Base-by-base conservation (phyloP, 2,113 vertebrate genomes). In the Cyanoramphus novaezelandiae region DNA sequence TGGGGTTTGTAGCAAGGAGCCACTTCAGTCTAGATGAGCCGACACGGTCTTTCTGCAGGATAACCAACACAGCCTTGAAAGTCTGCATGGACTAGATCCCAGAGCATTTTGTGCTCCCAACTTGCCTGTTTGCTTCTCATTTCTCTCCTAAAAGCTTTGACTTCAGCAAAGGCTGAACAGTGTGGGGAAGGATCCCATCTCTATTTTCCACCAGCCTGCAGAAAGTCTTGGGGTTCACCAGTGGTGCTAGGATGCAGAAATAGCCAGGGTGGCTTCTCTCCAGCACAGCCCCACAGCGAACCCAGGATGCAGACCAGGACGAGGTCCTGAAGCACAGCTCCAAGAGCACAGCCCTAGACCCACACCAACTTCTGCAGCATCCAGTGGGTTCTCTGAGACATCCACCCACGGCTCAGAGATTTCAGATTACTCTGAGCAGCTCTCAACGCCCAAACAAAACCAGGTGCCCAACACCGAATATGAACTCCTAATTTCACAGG, bases 251-350 rank as follows among this genome's bases (percentile, higher is more conserved):
- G 57, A 71, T 49, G 24, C 27, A 49, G n/a, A 47, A 90, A 19
- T 0, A 71, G 12, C n/a, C 33, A 11, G 13, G 24, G 17, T 21
- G 12, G 17, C 50, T 79, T 59, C n/a, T 31, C 55, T 44, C 13
- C 60, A 57, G n/a, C 27, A n/a, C 27, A 13, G 49, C 24, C 41
- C 24, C 46, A 57, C 1, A 1, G 17, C 69, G 3, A 24, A 50
- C 3, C 0, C 19, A 59, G 33, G 21, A 57, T 21, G 76, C 17
- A 0, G 1, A 2, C 11, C 0, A 6, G 35, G 25, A 86, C 1
- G 1, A 29, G 57, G 43, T 24, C 23, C 19, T 25, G 25, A 21
- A 33, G 21, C 64, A 44, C 4, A 28, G 59, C 71, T 63, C 74
- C n/a, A 59, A 8, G 31, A 65, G 14, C 74, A n/a, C 25, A 29